Base-by-base conservation (phyloP, 2,113 vertebrate genomes). In the Corvus hawaiiensis region DNA sequence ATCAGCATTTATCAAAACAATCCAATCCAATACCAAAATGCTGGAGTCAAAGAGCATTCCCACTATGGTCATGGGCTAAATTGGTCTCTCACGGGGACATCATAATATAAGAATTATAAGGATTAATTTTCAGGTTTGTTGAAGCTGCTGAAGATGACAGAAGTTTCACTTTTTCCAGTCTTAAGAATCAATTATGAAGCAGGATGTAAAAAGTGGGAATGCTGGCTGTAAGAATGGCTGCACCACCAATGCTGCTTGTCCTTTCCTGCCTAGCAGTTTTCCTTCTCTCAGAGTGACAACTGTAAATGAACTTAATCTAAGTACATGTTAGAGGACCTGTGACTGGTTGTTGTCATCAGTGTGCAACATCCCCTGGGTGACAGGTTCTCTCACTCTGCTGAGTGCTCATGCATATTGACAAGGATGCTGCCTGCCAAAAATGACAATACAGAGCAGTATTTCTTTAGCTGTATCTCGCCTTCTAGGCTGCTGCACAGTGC, bases 351-450 rank as follows among this genome's bases (percentile, higher is more conserved):
- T 92, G 94, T 35, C 92, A 88, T 88, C 79, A 84, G 3, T n/a
- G 79, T 87, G 81, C 22, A 77, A 88, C 83, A 88, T 77, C 92
- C 94, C 67, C 37, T 74, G 83, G 85, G 85, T 96, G 94, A 90
- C 83, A 93, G 82, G 79, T 86, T 77, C 63, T 80, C 71, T 83
- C 82, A 62, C 66, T 93, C 82, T 66, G 79, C 71, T 44, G 41
- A 56, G 75, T 66, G 67, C 85, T 93, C 71, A 56, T 94, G 90
- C 83, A 83, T 86, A 96, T 74, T 92, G 92, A 93, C 90, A 95
- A 88, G 92, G 79, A 83, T 1, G 7, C 72, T 77, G 95, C 90
- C 85, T 96, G 94, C 92, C 94, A 94, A 76, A 95, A 93, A 62
- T 64, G 41, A 75, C 92, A 93, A 58, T 12, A 11, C 63, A 54